Percentiles rank a stretch among this genome's conserved stretches.
Conservation (phyloP, 2,113 vertebrate species). For the Sisor rabdophorus region DNA sequence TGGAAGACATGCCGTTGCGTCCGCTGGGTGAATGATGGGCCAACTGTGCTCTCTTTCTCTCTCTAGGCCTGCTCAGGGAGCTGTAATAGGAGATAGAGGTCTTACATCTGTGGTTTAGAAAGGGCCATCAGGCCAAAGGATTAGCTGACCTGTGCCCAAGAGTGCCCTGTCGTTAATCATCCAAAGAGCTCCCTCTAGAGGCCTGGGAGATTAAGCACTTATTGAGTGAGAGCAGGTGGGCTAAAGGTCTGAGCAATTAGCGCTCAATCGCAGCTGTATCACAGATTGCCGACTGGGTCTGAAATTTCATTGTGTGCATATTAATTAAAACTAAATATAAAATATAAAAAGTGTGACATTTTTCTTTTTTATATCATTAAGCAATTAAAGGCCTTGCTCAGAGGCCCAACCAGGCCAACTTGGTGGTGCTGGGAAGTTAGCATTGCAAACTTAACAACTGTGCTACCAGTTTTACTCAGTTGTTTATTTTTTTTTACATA, state of each 20-base stretch:
- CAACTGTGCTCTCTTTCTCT: slow-evolving; percentile 46
- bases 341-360: no score
- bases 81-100: slow-evolving; percentile 50
- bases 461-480: no score
- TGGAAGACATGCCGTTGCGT: slow-evolving; percentile 58
- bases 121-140: slow-evolving; percentile 46
- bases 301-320: not conserved
- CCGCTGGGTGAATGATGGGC: slow-evolving; percentile 62
- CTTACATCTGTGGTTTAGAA: slow-evolving; percentile 56
- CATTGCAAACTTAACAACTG: no score
- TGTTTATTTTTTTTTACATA: no score
- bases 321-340: no score
- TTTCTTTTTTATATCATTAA: no score
- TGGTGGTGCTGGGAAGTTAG: no score
- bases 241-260: slow-evolving; percentile 44
- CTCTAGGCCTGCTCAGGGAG: slow-evolving; percentile 40
- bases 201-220: slow-evolving; percentile 36
- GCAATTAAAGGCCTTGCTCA: no score
- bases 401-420: no score
- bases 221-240: slow-evolving; percentile 51
- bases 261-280: slow-evolving; percentile 19
- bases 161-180: slow-evolving; percentile 42
- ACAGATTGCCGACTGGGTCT: not conserved
- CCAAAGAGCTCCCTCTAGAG: slow-evolving; percentile 58
- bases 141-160: slow-evolving; percentile 58